Evolutionary conservation across 2,113 vertebrate species (phyloP).

Genomic region (Tragelaphus strepsiceros): DNA sequence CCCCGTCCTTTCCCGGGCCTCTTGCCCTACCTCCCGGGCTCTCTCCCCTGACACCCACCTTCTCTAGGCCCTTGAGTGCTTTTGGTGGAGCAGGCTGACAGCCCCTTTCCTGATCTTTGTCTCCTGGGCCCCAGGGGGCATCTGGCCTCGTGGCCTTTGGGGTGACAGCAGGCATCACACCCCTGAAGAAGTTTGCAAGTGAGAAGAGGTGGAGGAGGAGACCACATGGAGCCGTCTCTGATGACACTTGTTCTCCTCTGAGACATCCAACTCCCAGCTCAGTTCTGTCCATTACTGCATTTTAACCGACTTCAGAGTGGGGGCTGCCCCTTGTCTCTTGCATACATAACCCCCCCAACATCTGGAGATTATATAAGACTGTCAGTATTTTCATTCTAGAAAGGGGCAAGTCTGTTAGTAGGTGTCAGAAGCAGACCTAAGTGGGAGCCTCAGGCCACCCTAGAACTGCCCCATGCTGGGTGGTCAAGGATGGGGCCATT

Average conservation of each 20-base stretch:
- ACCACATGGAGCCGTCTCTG: conserved; percentile 59
- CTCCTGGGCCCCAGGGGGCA: conserved; percentile 57
- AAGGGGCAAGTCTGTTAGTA: conserved; percentile 2
- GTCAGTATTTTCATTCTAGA: not conserved
- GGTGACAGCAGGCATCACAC: conserved; percentile 61
- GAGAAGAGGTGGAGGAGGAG: conserved; percentile 64
- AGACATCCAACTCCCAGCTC: conserved; percentile 51
- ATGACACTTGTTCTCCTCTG: conserved; percentile 69
- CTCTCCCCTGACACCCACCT: not conserved
- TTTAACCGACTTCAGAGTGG: conserved; percentile 45
- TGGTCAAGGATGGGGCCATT: conserved; percentile 64
- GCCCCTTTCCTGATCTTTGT: conserved; percentile 65
- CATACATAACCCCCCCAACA: conserved; percentile 7
- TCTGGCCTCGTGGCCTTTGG: conserved; percentile 59
- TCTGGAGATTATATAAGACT: conserved; percentile 38
- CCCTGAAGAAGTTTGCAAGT: conserved; percentile 74
- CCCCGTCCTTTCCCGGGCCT: conserved; percentile 27
- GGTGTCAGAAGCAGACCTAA: not conserved
- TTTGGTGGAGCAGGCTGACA: conserved; percentile 46
- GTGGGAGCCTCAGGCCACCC: not conserved
- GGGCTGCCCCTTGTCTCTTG: conserved; percentile 38
- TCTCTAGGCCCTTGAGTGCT: conserved; percentile 41
- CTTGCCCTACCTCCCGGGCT: conserved; percentile 37
- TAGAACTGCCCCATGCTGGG: conserved; percentile 19
- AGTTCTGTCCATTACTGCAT: conserved; percentile 51